Conservation (phyloP, 1,140 invertebrate genomes). For the Liolophura sinensis region DNA sequence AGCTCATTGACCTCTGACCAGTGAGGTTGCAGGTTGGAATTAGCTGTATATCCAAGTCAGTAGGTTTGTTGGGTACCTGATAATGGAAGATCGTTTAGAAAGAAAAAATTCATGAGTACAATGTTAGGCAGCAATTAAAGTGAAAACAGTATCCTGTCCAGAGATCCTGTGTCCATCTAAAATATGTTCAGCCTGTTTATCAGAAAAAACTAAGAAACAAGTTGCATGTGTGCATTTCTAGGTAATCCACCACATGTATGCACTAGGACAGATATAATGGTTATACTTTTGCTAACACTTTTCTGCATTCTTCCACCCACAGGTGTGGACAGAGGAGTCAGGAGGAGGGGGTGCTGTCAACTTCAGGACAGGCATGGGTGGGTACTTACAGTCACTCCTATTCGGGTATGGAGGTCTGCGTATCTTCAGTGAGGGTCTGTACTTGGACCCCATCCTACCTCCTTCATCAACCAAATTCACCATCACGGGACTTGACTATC, state of each 20-base stretch:
- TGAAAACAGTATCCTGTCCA: no score
- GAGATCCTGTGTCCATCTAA: no score
- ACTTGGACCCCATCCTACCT: background rate
- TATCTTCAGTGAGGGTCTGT: background rate
- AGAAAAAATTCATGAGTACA: no score
- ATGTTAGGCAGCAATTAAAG: no score
- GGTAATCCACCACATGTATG: background rate
- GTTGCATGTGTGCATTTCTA: no score
- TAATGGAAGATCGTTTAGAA: no score
- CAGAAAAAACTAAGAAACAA: no score
- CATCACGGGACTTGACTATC: background rate
- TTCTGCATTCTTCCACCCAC: background rate
- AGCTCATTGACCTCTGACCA: no score
- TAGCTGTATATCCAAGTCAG: no score
- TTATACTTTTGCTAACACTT: background rate
- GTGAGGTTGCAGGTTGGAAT: no score
- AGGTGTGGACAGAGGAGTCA: constrained; percentile 50
- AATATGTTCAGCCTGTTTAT: no score
- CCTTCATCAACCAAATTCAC: background rate
- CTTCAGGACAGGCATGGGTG: constrained; percentile 55
- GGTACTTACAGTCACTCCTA: constrained; percentile 51
- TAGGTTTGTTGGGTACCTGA: no score
- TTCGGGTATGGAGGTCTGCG: constrained; percentile 51
- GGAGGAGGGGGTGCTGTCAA: constrained; percentile 48
- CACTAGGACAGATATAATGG: background rate